Evolutionary conservation across 2,113 vertebrate species (phyloP), one percentile per base, ranked within the genome.

Genomic region (Gasterosteus nipponicus): DNA sequence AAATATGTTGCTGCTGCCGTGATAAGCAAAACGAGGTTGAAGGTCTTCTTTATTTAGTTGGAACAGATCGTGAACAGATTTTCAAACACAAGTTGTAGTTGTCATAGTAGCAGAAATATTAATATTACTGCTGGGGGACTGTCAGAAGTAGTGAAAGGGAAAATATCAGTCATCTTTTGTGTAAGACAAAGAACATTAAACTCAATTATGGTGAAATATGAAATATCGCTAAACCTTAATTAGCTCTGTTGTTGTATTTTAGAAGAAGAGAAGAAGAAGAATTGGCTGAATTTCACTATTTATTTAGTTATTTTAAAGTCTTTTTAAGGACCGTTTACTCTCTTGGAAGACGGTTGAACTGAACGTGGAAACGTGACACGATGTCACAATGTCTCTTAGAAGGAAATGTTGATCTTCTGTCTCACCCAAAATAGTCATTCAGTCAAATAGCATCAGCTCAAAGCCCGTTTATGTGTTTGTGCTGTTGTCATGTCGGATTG

Each of bases 331-430:
- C 44, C 15, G 5, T 65, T 67, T 26, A 31, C 4, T 57, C 31
- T 31, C 15, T 11, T n/a, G 31, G 68, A 68, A 68, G 67, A 42
- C 11, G 26, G 44, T 66, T 60, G 33, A 74, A 61, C 4, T 73
- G 77, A 83, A 69, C 77, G 81, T 79, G n/a, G 73, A 68, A 73
- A 78, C 73, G 77, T 73, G 73, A 82, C 77, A 38, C 67, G 1
- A 49, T 67, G 41, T 49, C 51, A 26, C 22, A 26, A 26, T 26
- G 22, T 26, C 22, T 53, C 12, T 86, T 60, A 62, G 68, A 83
- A 83, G 80, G 80, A 81, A 69, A 63, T 62, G 70, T 63, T 83
- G 66, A 69, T 78, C 19, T 58, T 57, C 59, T 77, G 66, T 77
- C 38, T 22, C 41, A 72, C 49, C 77, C 70, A 10, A 81, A 82